Evolutionary conservation across 1,140 invertebrate genomes (phyloP), one percentile per base, ranked within the genome.

Genomic region (Ceratoteleas bidentatus): DNA sequence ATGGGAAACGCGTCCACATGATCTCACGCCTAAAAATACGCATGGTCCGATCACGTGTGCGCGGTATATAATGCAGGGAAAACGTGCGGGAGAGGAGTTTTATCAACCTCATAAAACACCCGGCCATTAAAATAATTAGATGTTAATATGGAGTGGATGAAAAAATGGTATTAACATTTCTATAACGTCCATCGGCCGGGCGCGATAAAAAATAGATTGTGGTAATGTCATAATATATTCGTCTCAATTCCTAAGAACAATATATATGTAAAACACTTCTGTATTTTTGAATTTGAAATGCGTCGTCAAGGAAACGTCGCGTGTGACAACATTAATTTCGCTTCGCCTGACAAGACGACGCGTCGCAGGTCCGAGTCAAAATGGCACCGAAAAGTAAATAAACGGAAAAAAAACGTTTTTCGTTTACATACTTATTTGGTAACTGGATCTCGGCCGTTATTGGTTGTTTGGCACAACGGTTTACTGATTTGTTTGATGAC

Each of bases 241-340:
- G 56, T 54, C 15, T 68, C 56, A 61, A 68, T 73, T 79, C 68
- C 62, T 58, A 72, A 73, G 76, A 79, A 79, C 76, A 79, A 79
- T 79, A 79, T 79, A 79, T 79, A 79, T 79, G 76, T 73, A 61
- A 79, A 79, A 79, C 49, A 79, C 61, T 73, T 61, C 56, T 65
- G 24, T 78, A 70, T 61, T 79, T 79, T 79, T 79, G 56, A 79
- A 79, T 79, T 79, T 73, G 56, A 79, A 77, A 73, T 79, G 61
- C 49, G 68, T 73, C 54, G 62, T 79, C 68, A 79, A 73, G 76
- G 76, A 73, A 79, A 79, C 65, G 16, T 72, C 40, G 62, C 50
- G 56, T 62, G 62, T 79, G 69, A 79, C 68, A 76, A 64, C 61
- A 75, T 81, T 72, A 70, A 65, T 65, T 75, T 64, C 68, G 58